phyloP scores from a whole-genome alignment of 2,113 vertebrate genomes.

The Theristicus caerulescens region DNA sequence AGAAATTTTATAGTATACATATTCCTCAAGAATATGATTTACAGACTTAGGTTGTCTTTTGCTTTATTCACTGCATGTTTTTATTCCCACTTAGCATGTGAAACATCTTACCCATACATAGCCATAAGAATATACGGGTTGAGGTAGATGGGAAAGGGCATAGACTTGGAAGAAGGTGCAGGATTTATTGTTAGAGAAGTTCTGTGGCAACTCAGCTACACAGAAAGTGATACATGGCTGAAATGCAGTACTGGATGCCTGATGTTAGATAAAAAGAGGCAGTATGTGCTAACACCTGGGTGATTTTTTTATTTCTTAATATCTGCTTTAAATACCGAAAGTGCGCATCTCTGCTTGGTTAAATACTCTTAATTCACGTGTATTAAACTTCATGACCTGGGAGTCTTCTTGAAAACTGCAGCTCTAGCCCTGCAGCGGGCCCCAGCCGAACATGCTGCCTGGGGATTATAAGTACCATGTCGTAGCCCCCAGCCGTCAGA shows the following conservation, averaged over 20 bases:
- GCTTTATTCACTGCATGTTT: background rate
- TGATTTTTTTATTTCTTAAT: background rate
- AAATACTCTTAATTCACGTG: background rate
- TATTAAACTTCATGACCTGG: background rate
- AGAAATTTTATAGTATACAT: background rate
- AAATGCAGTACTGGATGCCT: accelerated
- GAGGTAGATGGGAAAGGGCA: background rate
- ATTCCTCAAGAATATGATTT: background rate
- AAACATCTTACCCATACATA: accelerated
- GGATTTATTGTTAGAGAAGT: accelerated
- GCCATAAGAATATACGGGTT: accelerated
- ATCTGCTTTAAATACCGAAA: constrained; percentile 21
- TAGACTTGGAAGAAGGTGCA: accelerated
- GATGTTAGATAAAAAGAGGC: accelerated
- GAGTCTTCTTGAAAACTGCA: background rate
- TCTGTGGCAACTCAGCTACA: background rate
- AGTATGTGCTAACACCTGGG: too few relatives aligned
- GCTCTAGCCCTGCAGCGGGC: background rate
- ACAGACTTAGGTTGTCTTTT: background rate
- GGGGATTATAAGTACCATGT: background rate
- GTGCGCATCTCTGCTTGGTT: background rate
- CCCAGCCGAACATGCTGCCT: background rate
- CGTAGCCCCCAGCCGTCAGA: background rate
- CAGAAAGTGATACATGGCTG: accelerated
- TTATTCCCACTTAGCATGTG: background rate